Percentiles rank a stretch among this genome's conserved stretches.
Conservation (phyloP, 2,113 vertebrate species). For the Trematomus loennbergii region DNA sequence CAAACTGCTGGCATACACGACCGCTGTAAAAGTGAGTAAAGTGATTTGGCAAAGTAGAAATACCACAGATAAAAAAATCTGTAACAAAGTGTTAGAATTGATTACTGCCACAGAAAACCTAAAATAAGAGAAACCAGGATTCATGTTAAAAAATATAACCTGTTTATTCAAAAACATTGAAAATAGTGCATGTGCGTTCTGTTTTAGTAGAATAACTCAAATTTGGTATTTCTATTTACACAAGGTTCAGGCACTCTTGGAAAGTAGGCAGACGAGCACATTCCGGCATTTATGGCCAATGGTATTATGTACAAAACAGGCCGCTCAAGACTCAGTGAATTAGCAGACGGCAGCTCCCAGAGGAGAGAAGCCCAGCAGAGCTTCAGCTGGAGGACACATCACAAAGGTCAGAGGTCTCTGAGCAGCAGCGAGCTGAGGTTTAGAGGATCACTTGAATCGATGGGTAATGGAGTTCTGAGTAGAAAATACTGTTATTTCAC, state of each 20-base stretch:
- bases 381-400: slow-evolving; percentile 71
- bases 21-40: no score
- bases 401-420: slow-evolving; percentile 41
- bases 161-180: slow-evolving; percentile 65
- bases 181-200: slow-evolving; percentile 49
- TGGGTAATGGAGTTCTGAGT: slow-evolving; percentile 55
- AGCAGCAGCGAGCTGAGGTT: slow-evolving; percentile 47
- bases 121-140: background rate
- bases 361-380: slow-evolving; percentile 40
- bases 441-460: slow-evolving; percentile 26
- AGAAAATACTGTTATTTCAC: slow-evolving; percentile 49
- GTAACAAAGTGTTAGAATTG: background rate
- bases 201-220: slow-evolving; percentile 16
- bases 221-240: slow-evolving; percentile 58
- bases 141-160: slow-evolving; percentile 65
- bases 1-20: no score
- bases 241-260: slow-evolving; percentile 44
- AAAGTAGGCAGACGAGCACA: slow-evolving; percentile 44
- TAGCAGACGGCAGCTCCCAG: slow-evolving; percentile 65
- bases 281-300: slow-evolving; percentile 60
- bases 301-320: slow-evolving; percentile 71
- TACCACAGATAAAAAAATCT: no score
- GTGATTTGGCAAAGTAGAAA: background rate
- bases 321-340: slow-evolving; percentile 38
- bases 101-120: background rate